These are phyloP conservation scores for Cromileptes altivelis DNA, from an alignment of 2,113 vertebrate genomes.

Conservation along the genomic window DNA sequence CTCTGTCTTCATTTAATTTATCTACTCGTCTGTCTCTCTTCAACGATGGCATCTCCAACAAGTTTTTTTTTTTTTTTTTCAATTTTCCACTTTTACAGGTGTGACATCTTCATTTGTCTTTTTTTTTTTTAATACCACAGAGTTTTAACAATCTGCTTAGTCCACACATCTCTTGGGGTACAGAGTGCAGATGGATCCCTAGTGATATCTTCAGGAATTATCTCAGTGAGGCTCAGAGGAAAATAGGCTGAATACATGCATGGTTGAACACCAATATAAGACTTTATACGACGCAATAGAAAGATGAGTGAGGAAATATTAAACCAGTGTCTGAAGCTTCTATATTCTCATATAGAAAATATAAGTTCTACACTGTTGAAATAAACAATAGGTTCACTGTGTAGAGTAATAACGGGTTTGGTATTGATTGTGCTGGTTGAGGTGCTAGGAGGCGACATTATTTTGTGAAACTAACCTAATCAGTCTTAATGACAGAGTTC, in stretches of 20 bases:
- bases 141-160: conserved; percentile 16
- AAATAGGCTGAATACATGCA: neutral
- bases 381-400: neutral
- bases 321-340: neutral
- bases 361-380: neutral
- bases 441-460: neutral
- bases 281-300: neutral
- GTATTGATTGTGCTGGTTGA: neutral
- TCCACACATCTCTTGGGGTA: neutral
- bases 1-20: neutral
- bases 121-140: neutral
- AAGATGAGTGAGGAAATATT: neutral
- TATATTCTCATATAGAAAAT: neutral
- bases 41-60: neutral
- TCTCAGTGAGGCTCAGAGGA: neutral
- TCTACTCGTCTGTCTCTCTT: conserved; percentile 7
- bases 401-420: neutral
- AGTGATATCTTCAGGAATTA: neutral
- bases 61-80: neutral
- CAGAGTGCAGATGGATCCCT: neutral
- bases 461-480: neutral
- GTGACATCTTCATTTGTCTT: conserved; percentile 31
- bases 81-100: conserved; percentile 7
- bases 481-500: neutral
- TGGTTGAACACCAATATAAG: neutral